Base-by-base conservation (phyloP, 2,888 invertebrate species). In the Dermolepida albohirtum region DNA sequence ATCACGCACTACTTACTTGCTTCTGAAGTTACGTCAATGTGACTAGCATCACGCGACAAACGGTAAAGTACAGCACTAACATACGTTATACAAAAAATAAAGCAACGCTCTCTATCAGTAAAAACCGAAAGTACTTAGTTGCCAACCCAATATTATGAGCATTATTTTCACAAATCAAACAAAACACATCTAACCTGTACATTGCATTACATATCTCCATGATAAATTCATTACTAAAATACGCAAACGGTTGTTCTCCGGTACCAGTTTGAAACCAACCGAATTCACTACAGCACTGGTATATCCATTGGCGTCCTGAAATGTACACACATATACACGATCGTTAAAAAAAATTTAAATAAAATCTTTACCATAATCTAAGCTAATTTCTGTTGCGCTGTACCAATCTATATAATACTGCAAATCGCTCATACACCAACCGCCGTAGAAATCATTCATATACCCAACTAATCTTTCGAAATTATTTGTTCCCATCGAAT, bases 201-300 rank as follows among this genome's bases (percentile, higher is more conserved):
- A 95, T 86, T 78, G 95, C 95, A 74, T 84, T 82, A 79, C 96
- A 96, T 78, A 93, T 92, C 68, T 90, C 85, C 14, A 90, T 84
- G 76, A 90, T 87, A 78, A 84, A 87, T 51, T 84, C 17, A 17
- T 54, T 54, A 16, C 54, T 39, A 16, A 39, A 54, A 16, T 40
- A 14, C 2, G 40, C 88, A 84, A 92, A 92, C 0, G 91, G 90
- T 70, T 90, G 89, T 0, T 83, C 78, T 0, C 75, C 55, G 10
- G 89, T 87, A 0, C 93, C 90, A 1, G 91, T 89, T 84, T 94
- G 94, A 82, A 88, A 94, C 86, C 90, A 95, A 64, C 94, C 95
- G 80, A 89, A 95, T 84, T 96, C 94, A 59, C 90, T 90, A 80
- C 96, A 96, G 0, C 93, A 93, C 83, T 95, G 95, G 80, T 92